Conservation (phyloP, 2,888 invertebrate genomes). For the Zaprionus lineosus region DNA sequence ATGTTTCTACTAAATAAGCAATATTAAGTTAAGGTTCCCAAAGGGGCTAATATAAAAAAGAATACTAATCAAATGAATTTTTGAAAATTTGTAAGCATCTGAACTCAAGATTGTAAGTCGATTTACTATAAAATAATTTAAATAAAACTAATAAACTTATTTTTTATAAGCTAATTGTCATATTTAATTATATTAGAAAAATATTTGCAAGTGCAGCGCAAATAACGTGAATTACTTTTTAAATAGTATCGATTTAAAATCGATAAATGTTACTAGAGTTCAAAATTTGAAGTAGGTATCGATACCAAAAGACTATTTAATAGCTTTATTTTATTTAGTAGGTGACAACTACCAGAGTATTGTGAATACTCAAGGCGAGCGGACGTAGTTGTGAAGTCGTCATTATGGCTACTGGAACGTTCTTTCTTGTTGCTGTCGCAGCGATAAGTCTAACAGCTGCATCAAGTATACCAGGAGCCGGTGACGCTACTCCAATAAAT, state of each 20-base stretch:
- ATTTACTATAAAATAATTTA: slow-evolving; percentile 33
- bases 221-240: not conserved
- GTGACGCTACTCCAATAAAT: slow-evolving; percentile 86
- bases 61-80: too few species aligned
- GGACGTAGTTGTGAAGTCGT: slow-evolving; percentile 6
- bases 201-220: too few species aligned
- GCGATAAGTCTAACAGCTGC: slow-evolving; percentile 42
- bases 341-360: slow-evolving; percentile 26
- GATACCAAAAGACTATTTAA: slow-evolving; percentile 26
- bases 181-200: too few species aligned
- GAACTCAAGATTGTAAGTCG: too few species aligned
- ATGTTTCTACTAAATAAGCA: too few species aligned
- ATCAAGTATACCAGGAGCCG: slow-evolving; percentile 81
- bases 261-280: not conserved
- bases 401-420: slow-evolving; percentile 21
- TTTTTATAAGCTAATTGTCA: too few species aligned
- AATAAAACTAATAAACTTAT: slow-evolving; percentile 19
- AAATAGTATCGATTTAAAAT: slow-evolving; percentile 1
- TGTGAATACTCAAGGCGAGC: slow-evolving; percentile 37
- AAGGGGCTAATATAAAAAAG: too few species aligned
- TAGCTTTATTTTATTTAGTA: slow-evolving; percentile 9
- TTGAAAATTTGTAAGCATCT: slow-evolving; percentile 33
- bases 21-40: too few species aligned
- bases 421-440: slow-evolving; percentile 48
- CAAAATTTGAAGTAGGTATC: slow-evolving; percentile 18